A percentile compares a stretch with the other conserved stretches of the same genome.
These are phyloP conservation scores for Scaptodrosophila lebanonensis DNA, from an alignment of 1,140 invertebrate species.

Conservation along the genomic window DNA sequence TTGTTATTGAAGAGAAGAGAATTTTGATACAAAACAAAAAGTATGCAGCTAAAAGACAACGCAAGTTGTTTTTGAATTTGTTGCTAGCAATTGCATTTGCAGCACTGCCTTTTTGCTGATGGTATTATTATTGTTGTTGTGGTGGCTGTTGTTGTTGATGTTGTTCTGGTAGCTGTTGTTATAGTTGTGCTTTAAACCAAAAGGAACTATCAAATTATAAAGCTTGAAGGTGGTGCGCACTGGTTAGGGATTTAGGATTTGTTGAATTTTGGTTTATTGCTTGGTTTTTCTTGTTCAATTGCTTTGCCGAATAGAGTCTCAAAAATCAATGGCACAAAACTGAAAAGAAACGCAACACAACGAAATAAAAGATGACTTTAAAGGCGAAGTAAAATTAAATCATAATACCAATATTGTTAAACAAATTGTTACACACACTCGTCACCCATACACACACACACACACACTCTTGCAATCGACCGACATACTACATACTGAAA, in stretches of 20 bases:
- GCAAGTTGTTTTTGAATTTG: not conserved
- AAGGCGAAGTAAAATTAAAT: conserved; percentile 32
- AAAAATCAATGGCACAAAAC: conserved; percentile 70
- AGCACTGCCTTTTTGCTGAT: too few relatives aligned
- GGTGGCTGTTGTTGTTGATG: too few relatives aligned
- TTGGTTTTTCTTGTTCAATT: conserved; percentile 21
- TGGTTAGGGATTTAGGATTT: too few relatives aligned
- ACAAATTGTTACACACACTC: conserved; percentile 41
- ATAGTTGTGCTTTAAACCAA: too few relatives aligned
- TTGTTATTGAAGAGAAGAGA: conserved; percentile 35
- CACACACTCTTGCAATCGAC: conserved; percentile 24
- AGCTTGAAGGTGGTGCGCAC: too few relatives aligned
- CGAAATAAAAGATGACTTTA: conserved; percentile 21
- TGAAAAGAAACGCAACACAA: conserved; percentile 48
- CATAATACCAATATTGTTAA: conserved; percentile 42
- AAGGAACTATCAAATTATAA: too few relatives aligned
- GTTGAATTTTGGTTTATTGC: not conserved
- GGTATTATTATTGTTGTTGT: too few relatives aligned
- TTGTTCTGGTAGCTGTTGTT: too few relatives aligned
- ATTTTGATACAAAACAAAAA: conserved; percentile 74
- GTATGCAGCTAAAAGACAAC: conserved; percentile 52
- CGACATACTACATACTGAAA: not conserved
- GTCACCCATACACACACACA: conserved; percentile 18
- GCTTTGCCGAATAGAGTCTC: conserved; percentile 23
- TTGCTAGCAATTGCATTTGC: not conserved